Evolutionary conservation across 2,797 vertebrate genomes (phyloP).

Genomic region (Acanthornis magna): DNA sequence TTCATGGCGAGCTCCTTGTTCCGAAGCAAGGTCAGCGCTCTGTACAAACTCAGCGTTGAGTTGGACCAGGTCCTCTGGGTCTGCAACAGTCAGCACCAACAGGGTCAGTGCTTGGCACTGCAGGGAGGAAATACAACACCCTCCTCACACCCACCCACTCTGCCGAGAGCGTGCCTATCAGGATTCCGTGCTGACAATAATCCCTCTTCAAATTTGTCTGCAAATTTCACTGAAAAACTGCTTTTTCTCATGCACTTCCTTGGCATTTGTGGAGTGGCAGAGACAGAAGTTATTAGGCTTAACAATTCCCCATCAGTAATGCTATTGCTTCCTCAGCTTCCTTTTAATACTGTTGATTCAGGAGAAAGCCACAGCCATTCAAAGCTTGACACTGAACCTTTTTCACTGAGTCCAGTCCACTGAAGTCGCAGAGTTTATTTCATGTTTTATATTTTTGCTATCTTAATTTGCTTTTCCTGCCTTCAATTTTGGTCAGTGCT

Average conservation of each 20-base stretch:
- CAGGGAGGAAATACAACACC: background rate
- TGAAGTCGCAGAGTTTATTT: background rate
- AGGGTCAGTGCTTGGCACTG: background rate
- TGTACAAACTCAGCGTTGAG: conserved; percentile 85
- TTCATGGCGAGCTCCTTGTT: conserved; percentile 78
- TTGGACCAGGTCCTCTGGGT: conserved; percentile 73
- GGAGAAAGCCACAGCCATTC: background rate
- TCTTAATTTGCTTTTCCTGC: background rate
- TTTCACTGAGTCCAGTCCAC: background rate
- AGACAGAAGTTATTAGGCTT: background rate
- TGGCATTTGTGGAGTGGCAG: background rate
- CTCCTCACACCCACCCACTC: background rate
- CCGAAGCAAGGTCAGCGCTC: conserved; percentile 80
- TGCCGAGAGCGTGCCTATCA: rapidly evolving
- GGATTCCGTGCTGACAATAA: background rate
- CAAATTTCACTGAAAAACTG: background rate
- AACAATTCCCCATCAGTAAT: background rate
- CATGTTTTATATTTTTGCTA: background rate
- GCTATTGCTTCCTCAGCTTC: background rate
- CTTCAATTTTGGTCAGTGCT: background rate
- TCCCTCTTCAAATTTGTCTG: background rate
- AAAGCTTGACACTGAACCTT: background rate
- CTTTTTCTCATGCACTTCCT: background rate
- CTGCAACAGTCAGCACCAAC: conserved; percentile 65
- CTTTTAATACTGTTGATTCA: background rate